Percentiles rank a stretch among this genome's conserved stretches.
phyloP scores from a whole-genome alignment of 2,888 invertebrate genomes.

The Thysanoteuthis rhombus region DNA sequence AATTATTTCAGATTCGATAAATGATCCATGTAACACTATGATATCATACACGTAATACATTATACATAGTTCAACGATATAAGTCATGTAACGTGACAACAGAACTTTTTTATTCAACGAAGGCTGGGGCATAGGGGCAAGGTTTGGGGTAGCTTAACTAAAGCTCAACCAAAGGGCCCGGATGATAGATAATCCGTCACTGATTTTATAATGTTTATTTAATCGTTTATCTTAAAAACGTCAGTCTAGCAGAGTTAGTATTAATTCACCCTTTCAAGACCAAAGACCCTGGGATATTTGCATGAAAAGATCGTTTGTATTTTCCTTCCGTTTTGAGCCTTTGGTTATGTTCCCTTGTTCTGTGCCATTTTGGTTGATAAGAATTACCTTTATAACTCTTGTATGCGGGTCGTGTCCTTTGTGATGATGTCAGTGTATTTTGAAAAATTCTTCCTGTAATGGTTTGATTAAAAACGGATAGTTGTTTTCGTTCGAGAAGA shows the following conservation, averaged over 20 bases:
- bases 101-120: too few relatives aligned
- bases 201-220: background rate
- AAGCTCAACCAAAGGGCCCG: too few relatives aligned
- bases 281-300: background rate
- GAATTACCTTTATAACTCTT: background rate
- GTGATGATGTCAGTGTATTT: background rate
- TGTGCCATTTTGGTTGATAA: background rate
- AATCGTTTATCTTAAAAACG: background rate
- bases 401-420: background rate
- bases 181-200: too few relatives aligned
- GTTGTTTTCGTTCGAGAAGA: background rate
- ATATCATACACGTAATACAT: too few relatives aligned
- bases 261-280: background rate
- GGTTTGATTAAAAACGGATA: background rate
- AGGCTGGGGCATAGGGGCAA: too few relatives aligned
- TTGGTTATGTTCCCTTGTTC: background rate
- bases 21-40: too few relatives aligned
- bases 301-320: too few relatives aligned
- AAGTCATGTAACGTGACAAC: too few relatives aligned
- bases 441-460: background rate
- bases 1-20: too few relatives aligned
- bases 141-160: too few relatives aligned
- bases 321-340: too few relatives aligned
- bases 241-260: background rate
- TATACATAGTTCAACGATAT: too few relatives aligned